These are phyloP conservation scores for Melolontha melolontha DNA, from an alignment of 2,888 invertebrate genomes.

Conservation along the genomic window DNA sequence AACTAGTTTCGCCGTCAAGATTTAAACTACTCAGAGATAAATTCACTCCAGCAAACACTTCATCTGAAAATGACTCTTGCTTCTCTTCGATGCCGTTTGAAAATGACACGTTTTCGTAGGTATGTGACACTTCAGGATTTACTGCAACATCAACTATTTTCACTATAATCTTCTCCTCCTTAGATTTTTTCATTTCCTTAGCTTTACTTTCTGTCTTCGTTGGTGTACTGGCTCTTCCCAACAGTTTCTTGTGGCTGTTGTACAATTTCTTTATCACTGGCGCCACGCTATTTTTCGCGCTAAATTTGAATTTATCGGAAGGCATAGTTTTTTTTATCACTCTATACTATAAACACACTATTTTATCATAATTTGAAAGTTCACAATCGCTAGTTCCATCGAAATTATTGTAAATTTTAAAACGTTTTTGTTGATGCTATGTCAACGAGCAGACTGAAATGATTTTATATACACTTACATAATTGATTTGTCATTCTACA, in stretches of 20 bases:
- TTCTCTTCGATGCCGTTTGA: background rate
- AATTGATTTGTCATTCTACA: no score
- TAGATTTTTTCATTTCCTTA: conserved; percentile 15
- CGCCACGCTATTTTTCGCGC: conserved; percentile 51
- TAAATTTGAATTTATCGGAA: conserved; percentile 54
- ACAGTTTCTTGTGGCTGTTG: conserved; percentile 58
- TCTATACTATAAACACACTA: no score
- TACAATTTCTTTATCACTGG: conserved; percentile 58
- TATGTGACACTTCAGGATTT: conserved; percentile 46
- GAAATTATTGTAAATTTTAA: no score
- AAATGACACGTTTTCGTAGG: conserved; percentile 56
- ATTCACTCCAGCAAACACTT: conserved; percentile 37
- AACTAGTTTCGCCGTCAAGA: conserved; percentile 13
- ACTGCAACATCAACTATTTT: background rate
- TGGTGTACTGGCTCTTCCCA: conserved; percentile 43
- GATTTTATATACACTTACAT: background rate
- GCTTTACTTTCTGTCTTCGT: conserved; percentile 40
- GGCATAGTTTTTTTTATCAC: conserved; percentile 51
- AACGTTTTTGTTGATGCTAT: no score
- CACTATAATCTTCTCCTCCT: background rate
- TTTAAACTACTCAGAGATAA: conserved; percentile 17
- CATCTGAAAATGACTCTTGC: conserved; percentile 31
- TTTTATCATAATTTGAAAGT: background rate
- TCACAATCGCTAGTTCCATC: background rate
- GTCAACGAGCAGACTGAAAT: background rate